Percentiles rank a stretch among this genome's conserved stretches.
phyloP scores from a whole-genome alignment of 2,797 vertebrate genomes.

The Mormyrops attenuatus region DNA sequence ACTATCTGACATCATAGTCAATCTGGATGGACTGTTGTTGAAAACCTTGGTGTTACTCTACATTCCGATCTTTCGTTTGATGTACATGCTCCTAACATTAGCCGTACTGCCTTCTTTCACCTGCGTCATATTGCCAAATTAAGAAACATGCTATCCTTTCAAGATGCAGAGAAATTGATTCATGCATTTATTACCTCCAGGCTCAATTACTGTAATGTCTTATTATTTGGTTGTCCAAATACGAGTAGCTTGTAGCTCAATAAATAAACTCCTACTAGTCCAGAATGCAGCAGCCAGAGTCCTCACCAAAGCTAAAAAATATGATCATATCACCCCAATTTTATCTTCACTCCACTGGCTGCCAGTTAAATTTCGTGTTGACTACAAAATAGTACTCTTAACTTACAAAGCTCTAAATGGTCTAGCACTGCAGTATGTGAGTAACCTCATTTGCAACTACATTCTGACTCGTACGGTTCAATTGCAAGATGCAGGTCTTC shows the following conservation, averaged over 20 bases:
- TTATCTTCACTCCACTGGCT: background rate
- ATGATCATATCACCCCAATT: background rate
- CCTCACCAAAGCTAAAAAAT: background rate
- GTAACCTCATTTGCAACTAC: background rate
- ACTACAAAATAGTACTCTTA: background rate
- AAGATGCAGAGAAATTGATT: background rate
- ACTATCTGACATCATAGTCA: too few species aligned
- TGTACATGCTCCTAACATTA: background rate
- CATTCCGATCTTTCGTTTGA: background rate
- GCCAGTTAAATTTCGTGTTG: background rate
- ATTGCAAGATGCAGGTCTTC: background rate
- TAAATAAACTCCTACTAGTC: too few species aligned
- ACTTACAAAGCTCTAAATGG: background rate
- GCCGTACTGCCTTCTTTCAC: background rate
- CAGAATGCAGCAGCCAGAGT: too few species aligned
- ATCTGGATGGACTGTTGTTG: too few species aligned
- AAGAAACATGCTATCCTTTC: background rate
- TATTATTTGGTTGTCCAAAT: too few species aligned
- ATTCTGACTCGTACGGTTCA: background rate
- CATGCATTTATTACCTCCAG: background rate
- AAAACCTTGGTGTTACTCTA: background rate
- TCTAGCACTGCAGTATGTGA: background rate
- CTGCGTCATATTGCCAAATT: background rate
- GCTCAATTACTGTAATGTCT: background rate
- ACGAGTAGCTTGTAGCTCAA: too few species aligned